Evolutionary conservation across 2,888 invertebrate genomes (phyloP), one percentile per base, ranked within the genome.

Genomic region (Chesias legatella): DNA sequence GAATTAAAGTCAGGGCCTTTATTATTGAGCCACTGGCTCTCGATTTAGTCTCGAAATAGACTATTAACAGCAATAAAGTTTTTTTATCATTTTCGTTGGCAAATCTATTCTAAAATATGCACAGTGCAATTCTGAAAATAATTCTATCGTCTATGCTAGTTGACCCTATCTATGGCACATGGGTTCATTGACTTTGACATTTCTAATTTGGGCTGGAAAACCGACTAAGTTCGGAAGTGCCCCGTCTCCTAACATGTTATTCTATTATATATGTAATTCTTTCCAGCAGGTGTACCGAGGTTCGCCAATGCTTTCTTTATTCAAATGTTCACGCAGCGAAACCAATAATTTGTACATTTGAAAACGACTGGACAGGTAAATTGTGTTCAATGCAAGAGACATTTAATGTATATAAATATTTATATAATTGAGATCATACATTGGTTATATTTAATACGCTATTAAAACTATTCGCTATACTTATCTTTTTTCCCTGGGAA

Each of bases 291-390:
- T 43, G 52, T 53, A 53, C 58, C 53, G 49, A 48, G 47, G 58
- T 58, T 62, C 56, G 65, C 73, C 74, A n/a, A n/a, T n/a, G n/a
- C n/a, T 75, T 75, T 73, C 67, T 68, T 73, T 70, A 73, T 72
- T 71, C 48, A 71, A 73, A 73, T 73, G 55, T 48, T 63, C 57
- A 45, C 43, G 48, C 38, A 67, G 72, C 62, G 69, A 75, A 51
- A 69, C 63, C 61, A 62, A 64, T 65, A 57, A 63, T 66, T 30
- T 54, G 55, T 63, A 55, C 46, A 58, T 63, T 46, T 60, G 49
- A 56, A 54, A 57, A 47, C 55, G 55, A 61, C 56, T 59, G 67
- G 63, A 68, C 66, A 53, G 56, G 63, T 65, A 61, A 57, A 63
- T 63, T 58, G 60, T 51, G 53, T 56, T 55, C 34, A 21, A 39